Base-by-base conservation (phyloP, 2,113 vertebrate species). In the Nesoenas mayeri region DNA sequence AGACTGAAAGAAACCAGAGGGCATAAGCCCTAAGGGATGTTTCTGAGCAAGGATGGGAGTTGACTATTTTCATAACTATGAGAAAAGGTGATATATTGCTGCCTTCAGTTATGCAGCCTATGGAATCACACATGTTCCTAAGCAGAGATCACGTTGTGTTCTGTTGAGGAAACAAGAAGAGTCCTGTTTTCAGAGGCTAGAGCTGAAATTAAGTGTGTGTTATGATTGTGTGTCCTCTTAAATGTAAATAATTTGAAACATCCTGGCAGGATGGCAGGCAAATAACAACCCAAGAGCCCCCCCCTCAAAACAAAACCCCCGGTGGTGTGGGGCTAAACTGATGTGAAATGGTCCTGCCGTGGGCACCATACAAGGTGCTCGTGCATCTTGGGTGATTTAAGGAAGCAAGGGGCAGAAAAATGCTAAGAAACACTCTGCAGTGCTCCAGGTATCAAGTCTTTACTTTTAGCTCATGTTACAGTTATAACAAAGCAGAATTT, bases 41-140 rank as follows among this genome's bases (percentile, higher is more conserved):
- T 53, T 70, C 51, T 75, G 79, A 77, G 7, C 32, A 4, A 5
- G 57, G 66, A 62, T 64, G 74, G 57, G 34, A 82, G 73, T 51
- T 31, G 69, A n/a, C 44, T 31, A 2, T 6, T 44, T 20, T 21
- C 36, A 17, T 3, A 18, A 65, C 62, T 58, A 24, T 12, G 5
- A 12, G 16, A 50, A 66, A 32, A 32, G 34, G 65, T 60, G 69
- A 69, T 44, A 1, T 26, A 28, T 28, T 48, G 15, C 31, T 14
- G 32, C 38, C 32, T 71, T 81, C 28, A 48, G 42, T 91, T 79
- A 15, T 66, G 44, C 62, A 36, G n/a, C 51, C 53, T 21, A 3
- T 16, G 7, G 38, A 79, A 9, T n/a, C 50, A 16, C 1, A 1
- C 2, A 0, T 18, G 29, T 69, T 79, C 19, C 44, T 42, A 15